Evolutionary conservation across 2,113 vertebrate species (phyloP), one percentile per base, ranked within the genome.

Genomic region (Cercocebus atys): DNA sequence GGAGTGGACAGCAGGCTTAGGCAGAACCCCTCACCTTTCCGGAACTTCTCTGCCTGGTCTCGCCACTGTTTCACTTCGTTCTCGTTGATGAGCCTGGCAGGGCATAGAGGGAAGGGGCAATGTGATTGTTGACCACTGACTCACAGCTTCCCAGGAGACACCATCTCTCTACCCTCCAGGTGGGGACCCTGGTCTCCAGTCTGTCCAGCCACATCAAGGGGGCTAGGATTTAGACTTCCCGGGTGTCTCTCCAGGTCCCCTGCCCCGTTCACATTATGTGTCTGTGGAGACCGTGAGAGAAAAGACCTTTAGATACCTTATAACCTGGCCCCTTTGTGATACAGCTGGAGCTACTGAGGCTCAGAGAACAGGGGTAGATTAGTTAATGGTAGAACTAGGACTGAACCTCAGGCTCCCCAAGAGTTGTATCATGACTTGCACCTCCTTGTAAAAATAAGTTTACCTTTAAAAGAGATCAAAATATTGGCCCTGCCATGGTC

Each of bases 51-150:
- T 38, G 99, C 99, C 98, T 99, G 99, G 55, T 99, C 99, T 88
- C 99, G 98, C 99, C 99, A 99, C 97, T 99, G 99, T 91, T 99
- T 99, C 92, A 99, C 99, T 98, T 99, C 99, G 27, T 99, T 99
- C 98, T 99, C 99, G 25, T 99, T 99, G 96, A 99, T 99, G 93
- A 99, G 98, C 99, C 99, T 99, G 98, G 94, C 93, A 94, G 47
- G 95, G 55, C 76, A 66, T 1, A 32, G 47, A 88, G 38, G 40
- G 50, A 59, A 61, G 38, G 17, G 40, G 6, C 45, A 5, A 23
- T 0, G 13, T 59, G 84, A 73, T 8, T 50, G n/a, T 13, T n/a
- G 35, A 92, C 30, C 1, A 0, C 0, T 13, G 17, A 4, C 27
- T 45, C 50, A 9, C 68, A 40, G 20, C 38, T 40, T 73, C 73